Evolutionary conservation across 1,140 invertebrate species (phyloP).

Genomic region (Solen grandis): DNA sequence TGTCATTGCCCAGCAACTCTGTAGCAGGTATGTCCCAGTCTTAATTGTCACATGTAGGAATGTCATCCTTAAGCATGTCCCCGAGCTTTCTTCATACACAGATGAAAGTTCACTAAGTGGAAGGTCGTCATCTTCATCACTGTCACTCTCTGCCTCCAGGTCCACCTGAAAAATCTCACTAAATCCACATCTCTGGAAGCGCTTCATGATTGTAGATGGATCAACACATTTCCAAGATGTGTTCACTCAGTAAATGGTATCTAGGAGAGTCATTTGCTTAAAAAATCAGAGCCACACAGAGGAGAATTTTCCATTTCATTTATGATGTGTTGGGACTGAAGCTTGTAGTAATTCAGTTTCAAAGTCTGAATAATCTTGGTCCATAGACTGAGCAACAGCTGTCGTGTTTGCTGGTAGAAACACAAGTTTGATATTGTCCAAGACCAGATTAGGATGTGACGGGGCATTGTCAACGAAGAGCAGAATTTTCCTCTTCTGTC

Average conservation of each 20-base stretch:
- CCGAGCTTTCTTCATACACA: too few relatives aligned
- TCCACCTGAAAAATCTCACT: not conserved
- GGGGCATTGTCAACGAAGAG: constrained; percentile 1
- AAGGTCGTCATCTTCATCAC: not conserved
- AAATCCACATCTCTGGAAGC: constrained; percentile 19
- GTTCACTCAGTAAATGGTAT: not conserved
- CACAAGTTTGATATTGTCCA: constrained; percentile 2
- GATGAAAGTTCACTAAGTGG: not conserved
- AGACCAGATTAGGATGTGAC: not conserved
- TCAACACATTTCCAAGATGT: not conserved
- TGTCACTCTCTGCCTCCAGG: too few relatives aligned
- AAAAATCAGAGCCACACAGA: not conserved
- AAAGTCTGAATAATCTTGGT: constrained; percentile 5
- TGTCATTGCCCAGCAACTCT: too few relatives aligned
- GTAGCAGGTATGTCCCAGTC: too few relatives aligned
- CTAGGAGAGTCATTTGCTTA: constrained; percentile 2
- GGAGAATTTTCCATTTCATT: too few relatives aligned
- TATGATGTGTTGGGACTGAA: too few relatives aligned
- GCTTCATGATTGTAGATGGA: too few relatives aligned
- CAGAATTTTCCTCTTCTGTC: constrained; percentile 3
- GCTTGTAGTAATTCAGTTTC: too few relatives aligned
- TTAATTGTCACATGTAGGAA: not conserved
- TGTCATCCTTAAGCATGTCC: too few relatives aligned
- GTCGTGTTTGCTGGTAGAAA: too few relatives aligned
- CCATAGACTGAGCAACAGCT: not conserved